These are phyloP conservation scores for Brachionus rubens DNA, from an alignment of 1,140 invertebrate species.

Conservation along the genomic window DNA sequence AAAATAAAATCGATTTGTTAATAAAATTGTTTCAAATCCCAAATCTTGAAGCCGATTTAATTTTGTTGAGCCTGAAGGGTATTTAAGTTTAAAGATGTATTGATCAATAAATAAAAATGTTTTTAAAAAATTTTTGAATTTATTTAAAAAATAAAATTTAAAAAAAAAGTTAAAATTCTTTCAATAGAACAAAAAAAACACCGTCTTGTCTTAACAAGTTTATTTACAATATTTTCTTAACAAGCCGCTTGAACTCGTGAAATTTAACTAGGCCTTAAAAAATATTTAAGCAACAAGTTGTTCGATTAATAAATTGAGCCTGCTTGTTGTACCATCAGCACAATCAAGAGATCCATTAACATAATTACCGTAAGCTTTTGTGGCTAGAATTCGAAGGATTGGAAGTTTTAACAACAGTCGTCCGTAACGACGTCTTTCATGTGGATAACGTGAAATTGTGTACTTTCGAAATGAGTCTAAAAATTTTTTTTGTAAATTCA, in stretches of 20 bases:
- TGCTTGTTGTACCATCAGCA: conserved; percentile 25
- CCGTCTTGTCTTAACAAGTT: too few species aligned
- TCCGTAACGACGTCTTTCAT: conserved; percentile 24
- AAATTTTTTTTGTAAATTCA: conserved; percentile 2
- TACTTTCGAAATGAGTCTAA: conserved; percentile 43
- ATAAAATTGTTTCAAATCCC: conserved; percentile 1
- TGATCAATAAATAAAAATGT: too few species aligned
- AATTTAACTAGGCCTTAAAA: too few species aligned
- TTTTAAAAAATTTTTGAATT: too few species aligned
- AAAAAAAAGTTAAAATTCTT: too few species aligned
- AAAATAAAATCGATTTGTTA: background rate
- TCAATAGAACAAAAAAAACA: too few species aligned
- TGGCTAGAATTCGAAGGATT: conserved; percentile 19
- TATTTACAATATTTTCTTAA: too few species aligned
- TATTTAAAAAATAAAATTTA: too few species aligned
- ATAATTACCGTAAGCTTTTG: conserved; percentile 40
- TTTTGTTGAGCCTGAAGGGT: too few species aligned
- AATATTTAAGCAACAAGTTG: background rate
- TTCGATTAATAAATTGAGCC: conserved; percentile 23
- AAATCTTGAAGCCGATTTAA: too few species aligned
- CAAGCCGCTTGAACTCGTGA: too few species aligned
- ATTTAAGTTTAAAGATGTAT: too few species aligned
- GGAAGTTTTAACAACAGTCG: conserved; percentile 30
- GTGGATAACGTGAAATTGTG: conserved; percentile 40
- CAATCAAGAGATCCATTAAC: conserved; percentile 41